These are phyloP conservation scores for Acinonyx jubatus DNA, from an alignment of 2,113 vertebrate genomes.

Conservation along the genomic window DNA sequence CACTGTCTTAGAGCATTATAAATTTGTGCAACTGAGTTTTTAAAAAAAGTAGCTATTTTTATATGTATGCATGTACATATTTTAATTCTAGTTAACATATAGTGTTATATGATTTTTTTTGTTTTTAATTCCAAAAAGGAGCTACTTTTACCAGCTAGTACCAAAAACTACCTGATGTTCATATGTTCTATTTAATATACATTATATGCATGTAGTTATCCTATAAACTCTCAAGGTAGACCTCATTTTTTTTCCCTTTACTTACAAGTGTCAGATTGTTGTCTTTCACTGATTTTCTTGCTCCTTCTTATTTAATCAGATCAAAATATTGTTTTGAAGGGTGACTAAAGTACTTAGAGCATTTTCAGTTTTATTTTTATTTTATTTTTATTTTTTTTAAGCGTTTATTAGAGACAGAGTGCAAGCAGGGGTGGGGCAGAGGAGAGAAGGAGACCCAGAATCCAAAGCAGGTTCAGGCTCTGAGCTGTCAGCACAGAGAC, in stretches of 20 bases:
- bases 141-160: neutral
- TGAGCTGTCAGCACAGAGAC: no score
- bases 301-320: neutral
- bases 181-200: neutral
- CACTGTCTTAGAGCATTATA: neutral
- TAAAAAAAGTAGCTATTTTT: neutral
- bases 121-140: neutral
- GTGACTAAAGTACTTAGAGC: neutral
- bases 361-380: neutral
- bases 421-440: no score
- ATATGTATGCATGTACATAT: no score
- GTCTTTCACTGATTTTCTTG: neutral
- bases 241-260: neutral
- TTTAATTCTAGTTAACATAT: neutral
- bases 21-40: neutral
- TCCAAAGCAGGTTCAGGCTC: no score
- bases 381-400: no score
- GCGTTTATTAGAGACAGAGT: no score
- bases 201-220: neutral
- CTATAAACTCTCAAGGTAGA: neutral
- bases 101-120: neutral
- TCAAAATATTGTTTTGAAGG: neutral
- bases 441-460: no score
- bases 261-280: neutral
- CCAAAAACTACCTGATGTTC: neutral